Evolutionary conservation across 2,888 invertebrate species (phyloP), one percentile per base, ranked within the genome.

Genomic region (Physocephala rufipes): DNA sequence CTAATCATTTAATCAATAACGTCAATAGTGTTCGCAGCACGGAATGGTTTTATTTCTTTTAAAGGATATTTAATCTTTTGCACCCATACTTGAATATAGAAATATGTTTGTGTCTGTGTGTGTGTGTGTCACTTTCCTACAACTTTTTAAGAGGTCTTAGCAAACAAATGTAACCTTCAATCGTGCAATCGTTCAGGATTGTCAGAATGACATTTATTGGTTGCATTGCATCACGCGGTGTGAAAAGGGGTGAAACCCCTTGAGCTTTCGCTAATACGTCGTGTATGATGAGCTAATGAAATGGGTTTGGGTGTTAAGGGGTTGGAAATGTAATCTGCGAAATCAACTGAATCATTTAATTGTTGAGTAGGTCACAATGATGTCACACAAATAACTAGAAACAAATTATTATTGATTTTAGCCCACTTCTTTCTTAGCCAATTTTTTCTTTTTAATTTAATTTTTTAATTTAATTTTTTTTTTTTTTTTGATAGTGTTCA

Each of bases 1-100:
- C 65, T 53, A 65, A 53, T 53, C 30, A 65, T 65, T 65, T 65
- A 65, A 51, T 65, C 51, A 51, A 30, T 51, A 65, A 12, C 26
- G 16, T 51, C 21, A 65, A 65, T 49, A 65, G 30, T 24, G 58
- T 58, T 26, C 24, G 24, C 26, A 28, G 4, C 28, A 24, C 26
- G 28, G 9, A 12, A 21, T 21, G 21, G 9, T 58, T 9, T 28
- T 58, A 26, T 58, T 26, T 58, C 58, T 28, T 58, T 55, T 19
- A 55, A 55, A 16, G 26, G 13, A 16, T 13, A 12, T 15, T 16
- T 16, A 55, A 55, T 12, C 21, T n/a, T n/a, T 55, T 2, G 26
- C 9, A 36, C 36, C 36, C 9, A 9, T 36, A 7, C 36, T 36
- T 36, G 36, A 36, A 36, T 36, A 36, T 36, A 36, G 4, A 36